phyloP scores from a whole-genome alignment of 2,888 invertebrate genomes.

The Caenorhabditis panamensis region DNA sequence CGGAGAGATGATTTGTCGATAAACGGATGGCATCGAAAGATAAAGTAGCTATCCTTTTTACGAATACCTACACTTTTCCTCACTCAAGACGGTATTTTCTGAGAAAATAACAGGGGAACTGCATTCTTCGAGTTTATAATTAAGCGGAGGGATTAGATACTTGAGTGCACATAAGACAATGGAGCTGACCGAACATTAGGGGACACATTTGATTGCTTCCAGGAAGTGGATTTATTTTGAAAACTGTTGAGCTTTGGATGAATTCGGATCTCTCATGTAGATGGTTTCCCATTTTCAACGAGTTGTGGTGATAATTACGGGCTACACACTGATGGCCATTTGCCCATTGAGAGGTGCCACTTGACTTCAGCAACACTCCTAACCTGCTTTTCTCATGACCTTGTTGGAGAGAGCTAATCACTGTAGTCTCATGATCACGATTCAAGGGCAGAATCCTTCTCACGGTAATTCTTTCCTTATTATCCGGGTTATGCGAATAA shows the following conservation, averaged over 20 bases:
- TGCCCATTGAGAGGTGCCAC: slow-evolving; percentile 1
- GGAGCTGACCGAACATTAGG: slow-evolving; percentile 13
- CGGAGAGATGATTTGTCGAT: slow-evolving; percentile 47
- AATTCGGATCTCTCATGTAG: background rate
- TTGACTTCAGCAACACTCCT: background rate
- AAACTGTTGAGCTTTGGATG: background rate
- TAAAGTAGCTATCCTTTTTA: slow-evolving; percentile 57
- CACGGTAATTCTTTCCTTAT: slow-evolving; percentile 22
- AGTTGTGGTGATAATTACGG: background rate
- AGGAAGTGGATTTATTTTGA: slow-evolving; percentile 8
- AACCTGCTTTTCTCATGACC: slow-evolving; percentile 43
- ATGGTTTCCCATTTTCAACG: background rate
- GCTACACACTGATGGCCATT: background rate
- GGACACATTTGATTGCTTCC: slow-evolving; percentile 22
- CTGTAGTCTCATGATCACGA: slow-evolving; percentile 47
- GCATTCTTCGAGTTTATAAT: slow-evolving; percentile 45
- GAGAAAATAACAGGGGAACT: slow-evolving; percentile 35
- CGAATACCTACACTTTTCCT: slow-evolving; percentile 34
- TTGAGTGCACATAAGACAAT: slow-evolving; percentile 52
- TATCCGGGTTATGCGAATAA: slow-evolving; percentile 51
- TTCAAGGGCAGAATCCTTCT: slow-evolving; percentile 48
- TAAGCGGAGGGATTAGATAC: slow-evolving; percentile 56
- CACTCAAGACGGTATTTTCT: slow-evolving; percentile 15
- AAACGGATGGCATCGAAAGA: slow-evolving; percentile 58
- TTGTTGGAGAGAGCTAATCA: slow-evolving; percentile 43